Base-by-base conservation (phyloP, 2,113 vertebrate genomes). In the Columba livia region DNA sequence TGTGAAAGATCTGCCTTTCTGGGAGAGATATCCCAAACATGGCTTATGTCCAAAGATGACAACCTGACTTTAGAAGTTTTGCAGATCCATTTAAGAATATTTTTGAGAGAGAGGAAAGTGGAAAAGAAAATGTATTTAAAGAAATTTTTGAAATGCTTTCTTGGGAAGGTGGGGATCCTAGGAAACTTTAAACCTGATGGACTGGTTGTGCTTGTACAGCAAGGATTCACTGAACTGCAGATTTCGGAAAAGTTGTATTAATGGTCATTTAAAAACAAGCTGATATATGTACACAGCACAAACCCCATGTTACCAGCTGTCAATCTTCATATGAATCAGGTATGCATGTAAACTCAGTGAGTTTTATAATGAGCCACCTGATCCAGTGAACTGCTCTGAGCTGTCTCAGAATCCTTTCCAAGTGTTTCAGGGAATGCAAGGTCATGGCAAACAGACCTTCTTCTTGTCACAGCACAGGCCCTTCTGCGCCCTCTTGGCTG, bases 291-390 rank as follows among this genome's bases (percentile, higher is more conserved):
- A 83, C 28, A 58, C 71, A 83, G 60, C 56, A 71, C 38, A 88
- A 85, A 71, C 64, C 56, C 67, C 38, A 4, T 7, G 23, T 88
- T 64, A n/a, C 72, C 29, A 60, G 57, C 62, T 78, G 65, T 67
- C 77, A 64, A 6, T 84, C 72, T 93, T 72, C 34, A 2, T 62
- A 23, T 53, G 79, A 88, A 89, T 70, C 56, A 40, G 42, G 89
- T 80, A 64, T 12, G 51, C 26, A 36, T 80, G 85, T 56, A 80
- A 79, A 88, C 71, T 34, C 67, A 66, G 74, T 75, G 64, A n/a
- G 67, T 71, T 90, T 95, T 90, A 44, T 91, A 93, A 93, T 96
- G 80, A 80, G 51, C 82, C 3, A 12, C 29, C 79, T 91, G 94
- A 93, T 95, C 79, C 72, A 80, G n/a, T 56, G 88, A n/a, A 42